Conservation (phyloP, 2,113 vertebrate species). For the Austrofundulus limnaeus region DNA sequence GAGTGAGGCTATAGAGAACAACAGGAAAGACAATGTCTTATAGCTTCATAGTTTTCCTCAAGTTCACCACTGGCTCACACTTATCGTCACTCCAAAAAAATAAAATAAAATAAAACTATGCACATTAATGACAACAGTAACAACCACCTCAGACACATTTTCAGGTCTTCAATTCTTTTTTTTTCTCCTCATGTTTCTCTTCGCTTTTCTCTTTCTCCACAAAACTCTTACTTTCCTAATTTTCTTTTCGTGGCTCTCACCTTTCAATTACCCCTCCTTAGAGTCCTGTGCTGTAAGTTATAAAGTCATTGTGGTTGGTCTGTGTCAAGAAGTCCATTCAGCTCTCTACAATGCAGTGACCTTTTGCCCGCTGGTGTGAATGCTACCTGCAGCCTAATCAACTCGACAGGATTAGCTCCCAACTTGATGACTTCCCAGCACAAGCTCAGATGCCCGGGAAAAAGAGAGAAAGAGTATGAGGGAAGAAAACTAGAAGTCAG, state of each 20-base stretch:
- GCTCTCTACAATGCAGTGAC: constrained; percentile 66
- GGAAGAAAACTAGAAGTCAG: constrained; percentile 48
- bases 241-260: constrained; percentile 61
- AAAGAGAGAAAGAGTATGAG: constrained; percentile 56
- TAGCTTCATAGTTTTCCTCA: constrained; percentile 17
- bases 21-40: constrained; percentile 23
- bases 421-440: constrained; percentile 69
- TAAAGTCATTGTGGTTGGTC: constrained; percentile 68
- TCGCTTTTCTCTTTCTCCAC: constrained; percentile 22
- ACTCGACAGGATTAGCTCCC: constrained; percentile 74
- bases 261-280: constrained; percentile 74
- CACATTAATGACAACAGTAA: constrained; percentile 36
- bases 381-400: constrained; percentile 77
- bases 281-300: constrained; percentile 65
- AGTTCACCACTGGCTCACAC: constrained; percentile 18
- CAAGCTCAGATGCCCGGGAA: constrained; percentile 49
- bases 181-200: constrained; percentile 25
- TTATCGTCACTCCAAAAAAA: constrained; percentile 32
- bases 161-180: constrained; percentile 14
- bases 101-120: constrained; percentile 44
- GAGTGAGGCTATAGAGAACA: constrained; percentile 7
- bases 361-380: constrained; percentile 67
- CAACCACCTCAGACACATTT: constrained; percentile 32
- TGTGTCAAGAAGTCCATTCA: constrained; percentile 73
- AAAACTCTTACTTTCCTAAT: constrained; percentile 57